Evolutionary conservation across 92 coral and sea anemone genomes (phyloP).

Genomic region (Phenganax stokvisi): DNA sequence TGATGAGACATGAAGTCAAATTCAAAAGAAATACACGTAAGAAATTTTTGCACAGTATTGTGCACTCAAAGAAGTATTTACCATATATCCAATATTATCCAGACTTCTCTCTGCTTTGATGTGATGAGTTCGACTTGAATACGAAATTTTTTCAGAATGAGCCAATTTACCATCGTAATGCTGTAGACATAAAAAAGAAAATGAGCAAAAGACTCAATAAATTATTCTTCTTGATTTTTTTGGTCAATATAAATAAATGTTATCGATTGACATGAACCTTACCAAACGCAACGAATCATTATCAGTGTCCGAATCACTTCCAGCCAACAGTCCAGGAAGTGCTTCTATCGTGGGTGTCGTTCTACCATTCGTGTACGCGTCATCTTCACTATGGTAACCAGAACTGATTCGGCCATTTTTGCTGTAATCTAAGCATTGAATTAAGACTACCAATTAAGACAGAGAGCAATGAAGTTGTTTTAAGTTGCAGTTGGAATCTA

Average conservation of each 20-base stretch:
- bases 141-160: slow-evolving; percentile 55
- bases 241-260: neutral
- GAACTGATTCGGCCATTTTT: slow-evolving; percentile 64
- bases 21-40: too few relatives aligned
- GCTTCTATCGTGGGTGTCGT: slow-evolving; percentile 30
- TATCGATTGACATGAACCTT: neutral
- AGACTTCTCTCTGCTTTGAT: slow-evolving; percentile 53
- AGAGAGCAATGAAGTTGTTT: neutral
- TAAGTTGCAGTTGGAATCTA: neutral
- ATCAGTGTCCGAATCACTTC: slow-evolving; percentile 29
- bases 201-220: neutral
- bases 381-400: slow-evolving; percentile 93
- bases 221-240: too few relatives aligned
- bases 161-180: slow-evolving; percentile 71
- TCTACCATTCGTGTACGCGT: slow-evolving; percentile 25
- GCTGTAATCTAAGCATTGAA: neutral
- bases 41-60: too few relatives aligned
- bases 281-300: slow-evolving; percentile 27
- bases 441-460: neutral
- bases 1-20: too few relatives aligned
- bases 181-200: slow-evolving; percentile 39
- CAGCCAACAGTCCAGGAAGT: slow-evolving; percentile 21
- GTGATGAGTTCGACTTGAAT: neutral
- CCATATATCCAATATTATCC: slow-evolving; percentile 98
- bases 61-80: slow-evolving; percentile 34